These are phyloP conservation scores for Ranitomeya variabilis DNA, from an alignment of 2,113 vertebrate species.

Conservation along the genomic window DNA sequence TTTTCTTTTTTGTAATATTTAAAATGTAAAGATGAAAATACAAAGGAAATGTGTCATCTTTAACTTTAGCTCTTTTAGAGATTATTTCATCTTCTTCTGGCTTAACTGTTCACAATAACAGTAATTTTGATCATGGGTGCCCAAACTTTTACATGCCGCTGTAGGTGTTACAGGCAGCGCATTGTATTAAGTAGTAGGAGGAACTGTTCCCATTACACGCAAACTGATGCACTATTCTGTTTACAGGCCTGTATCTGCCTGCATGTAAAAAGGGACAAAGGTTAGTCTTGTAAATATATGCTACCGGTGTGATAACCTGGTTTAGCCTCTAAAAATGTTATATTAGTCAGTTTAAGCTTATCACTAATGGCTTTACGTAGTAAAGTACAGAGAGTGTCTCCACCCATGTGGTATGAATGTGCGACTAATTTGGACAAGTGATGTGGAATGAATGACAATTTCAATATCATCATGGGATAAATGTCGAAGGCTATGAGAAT, in stretches of 20 bases:
- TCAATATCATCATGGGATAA: slow-evolving; percentile 9
- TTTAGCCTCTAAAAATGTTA: background rate
- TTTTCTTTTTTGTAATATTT: too few relatives aligned
- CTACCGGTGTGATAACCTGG: background rate
- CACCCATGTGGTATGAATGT: background rate
- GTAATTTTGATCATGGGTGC: too few relatives aligned
- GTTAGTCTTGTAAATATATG: background rate
- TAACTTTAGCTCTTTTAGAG: too few relatives aligned
- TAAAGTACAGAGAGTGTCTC: background rate
- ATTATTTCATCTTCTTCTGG: too few relatives aligned
- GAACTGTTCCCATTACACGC: background rate
- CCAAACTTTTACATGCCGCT: background rate
- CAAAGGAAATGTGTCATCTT: too few relatives aligned
- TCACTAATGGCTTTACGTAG: background rate
- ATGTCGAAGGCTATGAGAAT: background rate
- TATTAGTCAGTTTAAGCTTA: background rate
- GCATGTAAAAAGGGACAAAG: background rate
- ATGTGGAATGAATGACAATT: slow-evolving; percentile 19
- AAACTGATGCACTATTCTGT: background rate
- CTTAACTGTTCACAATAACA: too few relatives aligned
- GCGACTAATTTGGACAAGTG: background rate
- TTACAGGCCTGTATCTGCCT: background rate
- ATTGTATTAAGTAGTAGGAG: background rate
- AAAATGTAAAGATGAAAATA: too few relatives aligned
- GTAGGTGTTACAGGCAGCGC: background rate